These are phyloP conservation scores for Platycnemis pennipes DNA, from an alignment of 2,888 invertebrate genomes.

Conservation along the genomic window DNA sequence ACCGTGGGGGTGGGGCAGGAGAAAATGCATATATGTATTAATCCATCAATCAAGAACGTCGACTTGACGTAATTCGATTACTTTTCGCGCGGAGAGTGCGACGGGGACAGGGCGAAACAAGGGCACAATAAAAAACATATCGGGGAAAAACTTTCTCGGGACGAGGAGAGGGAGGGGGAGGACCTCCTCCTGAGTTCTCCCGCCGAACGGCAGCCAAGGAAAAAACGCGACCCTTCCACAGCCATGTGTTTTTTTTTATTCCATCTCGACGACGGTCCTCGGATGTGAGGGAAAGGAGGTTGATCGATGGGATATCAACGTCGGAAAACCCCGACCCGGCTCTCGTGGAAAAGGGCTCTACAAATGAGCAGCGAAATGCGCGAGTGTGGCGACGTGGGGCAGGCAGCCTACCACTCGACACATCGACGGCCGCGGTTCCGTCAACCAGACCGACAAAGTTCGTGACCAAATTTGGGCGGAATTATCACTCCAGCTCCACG, in stretches of 20 bases:
- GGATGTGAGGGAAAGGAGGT: not conserved
- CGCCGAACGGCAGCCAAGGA: not conserved
- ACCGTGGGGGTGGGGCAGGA: not conserved
- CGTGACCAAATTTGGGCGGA: conserved; percentile 21
- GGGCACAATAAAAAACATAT: conserved; percentile 16
- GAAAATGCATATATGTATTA: conserved; percentile 4
- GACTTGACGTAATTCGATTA: conserved; percentile 30
- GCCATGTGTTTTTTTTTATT: not conserved
- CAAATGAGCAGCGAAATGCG: conserved; percentile 19
- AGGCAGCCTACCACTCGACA: not conserved
- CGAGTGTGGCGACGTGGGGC: not conserved
- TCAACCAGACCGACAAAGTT: not conserved
- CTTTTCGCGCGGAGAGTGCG: not conserved
- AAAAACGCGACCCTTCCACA: not conserved
- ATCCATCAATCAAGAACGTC: conserved; percentile 20
- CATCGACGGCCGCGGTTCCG: not conserved
- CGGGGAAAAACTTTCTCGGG: not conserved
- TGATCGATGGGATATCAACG: conserved; percentile 31
- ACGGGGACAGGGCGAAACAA: not conserved
- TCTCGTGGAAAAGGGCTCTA: not conserved
- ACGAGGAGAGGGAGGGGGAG: not conserved
- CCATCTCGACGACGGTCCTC: not conserved
- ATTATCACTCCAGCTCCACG: not conserved
- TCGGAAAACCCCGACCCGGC: not conserved
- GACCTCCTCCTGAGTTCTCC: not conserved